Evolutionary conservation across 2,113 vertebrate genomes (phyloP).

Genomic region (Cyprinodon brontotheroides): DNA sequence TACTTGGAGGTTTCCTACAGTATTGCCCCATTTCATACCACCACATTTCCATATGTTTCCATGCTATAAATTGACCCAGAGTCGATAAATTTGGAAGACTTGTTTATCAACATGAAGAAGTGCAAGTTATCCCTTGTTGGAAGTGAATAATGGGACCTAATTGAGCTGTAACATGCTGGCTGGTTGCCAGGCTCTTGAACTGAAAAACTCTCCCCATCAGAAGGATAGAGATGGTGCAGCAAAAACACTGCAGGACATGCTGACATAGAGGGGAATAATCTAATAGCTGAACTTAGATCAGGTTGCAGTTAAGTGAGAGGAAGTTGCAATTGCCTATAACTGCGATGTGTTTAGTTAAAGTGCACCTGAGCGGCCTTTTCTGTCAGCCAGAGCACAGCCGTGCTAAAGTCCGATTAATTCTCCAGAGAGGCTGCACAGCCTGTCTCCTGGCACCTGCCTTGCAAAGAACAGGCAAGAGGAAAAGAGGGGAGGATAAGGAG

Average conservation of each 20-base stretch:
- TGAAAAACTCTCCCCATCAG: constrained; percentile 68
- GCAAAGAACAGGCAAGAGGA: constrained; percentile 53
- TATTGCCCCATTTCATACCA: too few relatives aligned
- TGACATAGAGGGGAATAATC: constrained; percentile 41
- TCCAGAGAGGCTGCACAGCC: constrained; percentile 72
- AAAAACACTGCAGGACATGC: constrained; percentile 45
- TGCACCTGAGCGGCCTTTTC: constrained; percentile 50
- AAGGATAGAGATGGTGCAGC: constrained; percentile 41
- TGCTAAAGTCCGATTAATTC: constrained; percentile 69
- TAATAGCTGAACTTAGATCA: constrained; percentile 33
- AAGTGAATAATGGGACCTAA: constrained; percentile 72
- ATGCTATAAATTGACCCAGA: constrained; percentile 15
- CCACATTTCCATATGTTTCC: too few relatives aligned
- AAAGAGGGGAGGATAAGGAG: constrained; percentile 28
- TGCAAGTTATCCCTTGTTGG: constrained; percentile 71
- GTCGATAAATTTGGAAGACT: constrained; percentile 61
- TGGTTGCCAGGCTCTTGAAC: constrained; percentile 65
- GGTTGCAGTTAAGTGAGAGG: constrained; percentile 33
- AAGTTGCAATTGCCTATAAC: constrained; percentile 18
- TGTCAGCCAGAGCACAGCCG: constrained; percentile 42
- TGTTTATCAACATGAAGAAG: constrained; percentile 74
- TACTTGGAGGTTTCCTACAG: too few relatives aligned
- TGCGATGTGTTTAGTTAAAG: constrained; percentile 16
- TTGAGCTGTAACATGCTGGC: constrained; percentile 73
- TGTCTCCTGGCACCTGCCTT: constrained; percentile 82